phyloP scores from a whole-genome alignment of 2,888 invertebrate species.

The Cancer borealis region DNA sequence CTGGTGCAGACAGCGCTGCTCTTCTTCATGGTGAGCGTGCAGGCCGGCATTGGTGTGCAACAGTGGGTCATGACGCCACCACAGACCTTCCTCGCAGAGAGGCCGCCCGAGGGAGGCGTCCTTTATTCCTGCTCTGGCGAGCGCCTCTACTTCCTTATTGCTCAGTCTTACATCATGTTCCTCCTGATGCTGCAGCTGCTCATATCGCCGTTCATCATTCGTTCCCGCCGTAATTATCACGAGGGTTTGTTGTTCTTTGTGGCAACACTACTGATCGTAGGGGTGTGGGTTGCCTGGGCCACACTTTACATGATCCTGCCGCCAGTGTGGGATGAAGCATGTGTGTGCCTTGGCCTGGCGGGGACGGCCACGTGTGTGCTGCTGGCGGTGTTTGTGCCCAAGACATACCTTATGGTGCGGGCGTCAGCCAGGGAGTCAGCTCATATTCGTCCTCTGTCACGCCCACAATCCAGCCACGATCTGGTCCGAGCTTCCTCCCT shows the following conservation, averaged over 20 bases:
- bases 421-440: slow-evolving; percentile 61
- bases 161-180: slow-evolving; percentile 84
- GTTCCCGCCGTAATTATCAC: slow-evolving; percentile 85
- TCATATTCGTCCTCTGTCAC: slow-evolving; percentile 49
- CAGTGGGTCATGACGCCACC: slow-evolving; percentile 62
- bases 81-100: slow-evolving; percentile 80
- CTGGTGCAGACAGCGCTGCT: slow-evolving; percentile 85
- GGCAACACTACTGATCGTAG: slow-evolving; percentile 82
- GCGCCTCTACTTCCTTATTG: slow-evolving; percentile 81
- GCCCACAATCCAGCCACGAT: slow-evolving; percentile 67
- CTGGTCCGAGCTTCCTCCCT: slow-evolving; percentile 64
- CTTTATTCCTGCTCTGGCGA: slow-evolving; percentile 80
- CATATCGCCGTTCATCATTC: slow-evolving; percentile 84
- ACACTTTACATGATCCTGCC: slow-evolving; percentile 82
- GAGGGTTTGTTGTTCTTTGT: slow-evolving; percentile 83
- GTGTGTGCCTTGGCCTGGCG: slow-evolving; percentile 84
- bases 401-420: slow-evolving; percentile 85
- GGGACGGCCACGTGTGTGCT: slow-evolving; percentile 85
- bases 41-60: slow-evolving; percentile 69
- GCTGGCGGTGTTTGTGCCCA: slow-evolving; percentile 85
- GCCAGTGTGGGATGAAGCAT: slow-evolving; percentile 81
- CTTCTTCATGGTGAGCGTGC: slow-evolving; percentile 78
- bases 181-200: slow-evolving; percentile 83
- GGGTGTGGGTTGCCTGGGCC: slow-evolving; percentile 85
- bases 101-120: slow-evolving; percentile 78